phyloP scores from a whole-genome alignment of 2,113 vertebrate genomes.

The Bubo scandiacus region DNA sequence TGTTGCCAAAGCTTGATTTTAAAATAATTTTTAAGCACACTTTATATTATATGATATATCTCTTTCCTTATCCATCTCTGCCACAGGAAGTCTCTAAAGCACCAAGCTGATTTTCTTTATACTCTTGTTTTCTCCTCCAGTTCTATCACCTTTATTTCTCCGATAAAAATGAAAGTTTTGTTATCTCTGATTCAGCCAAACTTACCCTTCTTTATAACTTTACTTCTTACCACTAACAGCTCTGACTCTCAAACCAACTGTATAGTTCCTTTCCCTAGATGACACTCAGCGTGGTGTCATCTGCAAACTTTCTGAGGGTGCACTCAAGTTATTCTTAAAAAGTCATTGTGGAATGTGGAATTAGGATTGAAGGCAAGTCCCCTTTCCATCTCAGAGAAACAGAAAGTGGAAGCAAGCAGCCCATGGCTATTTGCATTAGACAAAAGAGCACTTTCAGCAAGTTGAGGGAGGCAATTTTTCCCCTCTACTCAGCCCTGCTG shows the following conservation, averaged over 20 bases:
- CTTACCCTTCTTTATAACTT: not conserved
- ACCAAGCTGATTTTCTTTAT: not conserved
- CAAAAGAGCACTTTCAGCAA: not conserved
- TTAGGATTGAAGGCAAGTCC: no score
- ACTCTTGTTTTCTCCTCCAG: not conserved
- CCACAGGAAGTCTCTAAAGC: not conserved
- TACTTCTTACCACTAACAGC: not conserved
- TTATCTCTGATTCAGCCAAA: not conserved
- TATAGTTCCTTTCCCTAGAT: not conserved
- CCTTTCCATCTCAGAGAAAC: not conserved
- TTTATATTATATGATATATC: not conserved
- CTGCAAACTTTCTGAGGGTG: no score
- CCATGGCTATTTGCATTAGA: not conserved
- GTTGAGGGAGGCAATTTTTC: not conserved
- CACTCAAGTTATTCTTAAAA: not conserved
- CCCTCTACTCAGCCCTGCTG: not conserved
- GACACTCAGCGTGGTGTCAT: no score
- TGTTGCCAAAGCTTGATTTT: conserved; percentile 4
- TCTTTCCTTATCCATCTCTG: not conserved
- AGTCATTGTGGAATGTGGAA: not conserved
- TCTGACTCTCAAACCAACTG: not conserved
- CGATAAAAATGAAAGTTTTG: not conserved
- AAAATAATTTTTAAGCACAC: not conserved
- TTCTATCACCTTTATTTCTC: not conserved
- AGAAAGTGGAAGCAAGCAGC: no score